Evolutionary conservation across 1,140 invertebrate genomes (phyloP), one percentile per base, ranked within the genome.

Genomic region (Trichoplusia ni): DNA sequence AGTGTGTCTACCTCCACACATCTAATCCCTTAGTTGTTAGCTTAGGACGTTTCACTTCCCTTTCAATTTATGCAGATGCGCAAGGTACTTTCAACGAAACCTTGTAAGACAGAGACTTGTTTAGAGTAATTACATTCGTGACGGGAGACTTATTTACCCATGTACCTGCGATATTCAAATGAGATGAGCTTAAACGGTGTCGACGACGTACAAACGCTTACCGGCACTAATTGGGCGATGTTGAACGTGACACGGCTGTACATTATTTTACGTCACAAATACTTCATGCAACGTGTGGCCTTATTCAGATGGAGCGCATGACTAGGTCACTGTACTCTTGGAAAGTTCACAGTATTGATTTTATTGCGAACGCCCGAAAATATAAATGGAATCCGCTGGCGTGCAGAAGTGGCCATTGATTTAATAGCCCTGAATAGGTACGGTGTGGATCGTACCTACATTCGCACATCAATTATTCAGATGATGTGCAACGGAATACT

Each of bases 271-370:
- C 64, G 53, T 21, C 53, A 66, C 67, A 75, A 82, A 82, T 81
- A 79, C 72, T 84, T 79, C 77, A 82, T 79, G 77, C 70, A 79
- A 73, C 69, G 71, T 81, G 78, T 81, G 80, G 75, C 83, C 79
- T 75, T 84, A 81, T 86, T 83, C 75, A 67, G 66, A 71, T 74
- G 58, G 53, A 69, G 71, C 75, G 77, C 71, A 67, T 72, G 69
- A 86, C 75, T 89, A 65, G 86, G 86, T 89, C 86, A 88, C 64
- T 88, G 86, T 80, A 89, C 86, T 84, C 73, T 63, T 74, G 77
- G 67, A 89, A 87, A 89, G 86, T 87, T 89, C 86, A 84, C 85
- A 78, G 84, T 89, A 89, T 89, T 86, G 86, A 89, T 89, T 89
- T 89, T 89, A 89, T 89, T 89, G 86, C 84, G 83, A 85, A 69